Base-by-base conservation (phyloP, 2,113 vertebrate genomes). In the Rana temporaria region DNA sequence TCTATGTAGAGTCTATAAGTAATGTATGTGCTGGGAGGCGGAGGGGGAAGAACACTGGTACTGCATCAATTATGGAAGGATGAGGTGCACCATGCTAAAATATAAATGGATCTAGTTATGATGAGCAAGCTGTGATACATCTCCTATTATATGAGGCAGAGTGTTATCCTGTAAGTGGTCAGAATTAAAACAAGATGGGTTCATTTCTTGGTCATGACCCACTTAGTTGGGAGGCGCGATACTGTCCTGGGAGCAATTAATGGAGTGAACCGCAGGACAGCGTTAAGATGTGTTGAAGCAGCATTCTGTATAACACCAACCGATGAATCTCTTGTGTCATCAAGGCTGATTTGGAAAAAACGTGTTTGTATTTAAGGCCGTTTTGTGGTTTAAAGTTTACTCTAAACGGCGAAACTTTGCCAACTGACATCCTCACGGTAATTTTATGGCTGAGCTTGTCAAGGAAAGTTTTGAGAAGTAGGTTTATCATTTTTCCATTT, bases 121-220 rank as follows among this genome's bases (percentile, higher is more conserved):
- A 74, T 24, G 62, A 67, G 52, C 32, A 48, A 11, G 63, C 71
- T 48, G 80, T 26, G 62, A 75, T 82, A 55, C 79, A 74, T 67
- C 53, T 67, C 62, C 19, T 66, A 19, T 55, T 65, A 30, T 66
- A 38, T 52, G 48, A 75, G 70, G 30, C 62, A 65, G 67, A 42
- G 55, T 66, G 55, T 68, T 76, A 52, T 83, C n/a, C 18, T 20
- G 55, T 57, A 83, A 83, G 80, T 76, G 72, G 81, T 76, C 53
- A 42, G 63, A 83, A 83, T 59, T 75, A 64, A 83, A 83, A 60
- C 72, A 57, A 68, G 81, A 83, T 76, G 81, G 63, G 81, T 83
- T 83, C 81, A 76, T 72, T 76, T 67, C 62, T 83, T 83, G 81
- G 81, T 76, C 81, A 83, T 68, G 81, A 83, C 81, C 81, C 81